These are phyloP conservation scores for Tipula unca DNA, from an alignment of 2,888 invertebrate species.

Conservation along the genomic window DNA sequence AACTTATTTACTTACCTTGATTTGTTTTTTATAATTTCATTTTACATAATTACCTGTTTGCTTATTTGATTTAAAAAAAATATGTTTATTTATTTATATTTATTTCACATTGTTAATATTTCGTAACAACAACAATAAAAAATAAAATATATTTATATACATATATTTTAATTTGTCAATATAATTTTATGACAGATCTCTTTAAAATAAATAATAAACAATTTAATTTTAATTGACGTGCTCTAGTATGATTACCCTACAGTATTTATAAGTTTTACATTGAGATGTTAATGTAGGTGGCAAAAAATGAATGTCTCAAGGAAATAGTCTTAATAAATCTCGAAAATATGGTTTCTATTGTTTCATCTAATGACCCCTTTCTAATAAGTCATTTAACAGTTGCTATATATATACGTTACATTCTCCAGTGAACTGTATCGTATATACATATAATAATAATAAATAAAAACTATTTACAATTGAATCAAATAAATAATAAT, in stretches of 20 bases:
- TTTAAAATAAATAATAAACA: not conserved
- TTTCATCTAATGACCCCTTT: constrained; percentile 14
- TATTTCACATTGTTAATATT: not conserved
- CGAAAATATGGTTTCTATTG: not conserved
- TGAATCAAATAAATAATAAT: not conserved
- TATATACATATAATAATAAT: not conserved
- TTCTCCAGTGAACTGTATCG: constrained; percentile 8
- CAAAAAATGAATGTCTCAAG: not conserved
- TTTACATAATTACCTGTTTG: constrained; percentile 15
- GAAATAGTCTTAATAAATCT: not conserved
- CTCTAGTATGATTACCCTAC: not conserved
- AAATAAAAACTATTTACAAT: not conserved
- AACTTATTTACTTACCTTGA: not conserved
- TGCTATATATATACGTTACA: not conserved
- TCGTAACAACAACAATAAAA: not conserved
- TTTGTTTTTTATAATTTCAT: constrained; percentile 15
- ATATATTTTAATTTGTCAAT: not conserved
- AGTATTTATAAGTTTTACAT: not conserved
- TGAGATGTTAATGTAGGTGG: not conserved
- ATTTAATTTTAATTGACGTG: not conserved
- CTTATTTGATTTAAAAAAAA: not conserved
- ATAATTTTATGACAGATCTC: not conserved
- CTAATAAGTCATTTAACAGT: constrained; percentile 14
- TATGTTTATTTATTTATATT: not conserved
- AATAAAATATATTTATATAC: not conserved